These are phyloP conservation scores for Papilio aristodemus DNA, from an alignment of 1,140 invertebrate species.

Conservation along the genomic window DNA sequence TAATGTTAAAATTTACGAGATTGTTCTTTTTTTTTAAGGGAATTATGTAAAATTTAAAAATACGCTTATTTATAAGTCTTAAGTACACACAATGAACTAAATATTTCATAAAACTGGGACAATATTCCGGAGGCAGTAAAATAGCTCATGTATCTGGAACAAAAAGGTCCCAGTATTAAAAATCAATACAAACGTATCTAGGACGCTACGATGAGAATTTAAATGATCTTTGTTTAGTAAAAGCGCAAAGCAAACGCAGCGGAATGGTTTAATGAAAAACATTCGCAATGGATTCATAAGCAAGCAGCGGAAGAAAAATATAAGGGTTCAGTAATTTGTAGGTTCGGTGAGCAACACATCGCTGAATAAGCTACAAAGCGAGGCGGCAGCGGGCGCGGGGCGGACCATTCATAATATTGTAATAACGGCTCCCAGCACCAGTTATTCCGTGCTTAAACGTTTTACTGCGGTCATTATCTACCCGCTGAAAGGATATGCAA, in stretches of 20 bases:
- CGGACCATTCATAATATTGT: slow-evolving; percentile 80
- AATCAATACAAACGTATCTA: slow-evolving; percentile 22
- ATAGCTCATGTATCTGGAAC: slow-evolving; percentile 8
- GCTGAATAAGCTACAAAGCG: slow-evolving; percentile 44
- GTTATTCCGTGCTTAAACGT: slow-evolving; percentile 80
- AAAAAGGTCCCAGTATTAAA: slow-evolving; percentile 10
- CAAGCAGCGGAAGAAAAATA: slow-evolving; percentile 30
- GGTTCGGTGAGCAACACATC: slow-evolving; percentile 30
- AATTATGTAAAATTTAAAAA: background rate
- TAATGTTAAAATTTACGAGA: no score
- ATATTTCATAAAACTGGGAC: slow-evolving; percentile 3
- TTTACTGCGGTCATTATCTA: slow-evolving; percentile 81
- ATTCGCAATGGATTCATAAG: slow-evolving; percentile 26
- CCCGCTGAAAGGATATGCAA: slow-evolving; percentile 79
- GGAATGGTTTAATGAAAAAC: slow-evolving; percentile 33
- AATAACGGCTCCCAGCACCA: slow-evolving; percentile 77
- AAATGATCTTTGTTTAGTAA: slow-evolving; percentile 27
- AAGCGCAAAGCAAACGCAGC: slow-evolving; percentile 28
- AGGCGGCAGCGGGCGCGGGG: slow-evolving; percentile 53
- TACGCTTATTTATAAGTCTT: background rate
- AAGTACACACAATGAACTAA: background rate
- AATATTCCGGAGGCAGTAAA: background rate
- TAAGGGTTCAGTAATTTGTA: slow-evolving; percentile 40
- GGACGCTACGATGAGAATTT: slow-evolving; percentile 23
- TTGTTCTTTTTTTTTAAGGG: no score